Base-by-base conservation (phyloP, 2,888 invertebrate species). In the Ormia ochracea region DNA sequence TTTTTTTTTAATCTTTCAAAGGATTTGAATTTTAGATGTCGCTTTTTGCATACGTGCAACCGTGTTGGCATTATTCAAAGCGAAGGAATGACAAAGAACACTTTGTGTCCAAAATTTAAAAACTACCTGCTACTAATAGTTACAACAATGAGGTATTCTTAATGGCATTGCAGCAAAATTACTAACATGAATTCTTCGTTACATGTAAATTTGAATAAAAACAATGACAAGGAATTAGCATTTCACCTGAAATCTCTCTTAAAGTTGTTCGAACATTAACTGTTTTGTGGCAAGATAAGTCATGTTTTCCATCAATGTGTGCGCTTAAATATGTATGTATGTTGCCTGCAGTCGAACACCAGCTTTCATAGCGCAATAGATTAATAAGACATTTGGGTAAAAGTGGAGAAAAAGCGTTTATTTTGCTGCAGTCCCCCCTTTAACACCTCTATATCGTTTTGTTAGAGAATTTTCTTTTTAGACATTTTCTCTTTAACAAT, bases 171-270 rank as follows among this genome's bases (percentile, higher is more conserved):
- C 17, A 41, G 38, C 23, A 66, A 68, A 59, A 9, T 68, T 45
- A 21, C n/a, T n/a, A n/a, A n/a, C n/a, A n/a, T n/a, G n/a, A 4
- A 23, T 33, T n/a, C 38, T 59, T 58, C 5, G 17, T 19, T 48
- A 3, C 17, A 23, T 31, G n/a, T 31, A 61, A 54, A 56, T 69
- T 54, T 61, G 36, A 76, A 76, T 76, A 69, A 69, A 36, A 69
- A 54, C 68, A 76, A 75, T 63, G 54, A 61, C 33, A 33, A 45
- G 12, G n/a, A 38, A 70, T 77, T 70, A 65, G 48, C 63, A 77
- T 77, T 77, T 77, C 54, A 63, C 38, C 48, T 52, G 14, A 63
- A 68, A 69, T 21, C 12, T 38, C 48, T 17, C 58, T 3, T 14
- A 4, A 19, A 26, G 10, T 31, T 33, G 21, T 48, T 69, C 9